Base-by-base conservation (phyloP, 1,140 invertebrate species). In the Scaptodrosophila lebanonensis region DNA sequence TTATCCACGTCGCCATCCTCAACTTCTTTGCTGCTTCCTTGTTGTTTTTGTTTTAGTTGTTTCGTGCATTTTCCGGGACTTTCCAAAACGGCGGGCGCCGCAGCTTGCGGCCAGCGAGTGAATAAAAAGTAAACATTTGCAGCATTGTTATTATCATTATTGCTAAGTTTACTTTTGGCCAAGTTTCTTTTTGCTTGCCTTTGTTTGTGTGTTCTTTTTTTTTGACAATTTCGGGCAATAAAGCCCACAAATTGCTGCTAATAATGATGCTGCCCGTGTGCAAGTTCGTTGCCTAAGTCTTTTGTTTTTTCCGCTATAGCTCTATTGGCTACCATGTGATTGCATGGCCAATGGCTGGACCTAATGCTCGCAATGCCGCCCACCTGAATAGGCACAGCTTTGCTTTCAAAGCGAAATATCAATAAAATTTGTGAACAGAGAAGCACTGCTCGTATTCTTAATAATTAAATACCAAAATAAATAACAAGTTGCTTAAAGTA, bases 171-270 rank as follows among this genome's bases (percentile, higher is more conserved):
- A n/a, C 39, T 40, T 36, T 38, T 38, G 36, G 22, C 22, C 3
- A n/a, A n/a, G n/a, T n/a, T 36, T 54, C 8, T 25, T 25, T 27
- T 18, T 49, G 59, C 45, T 61, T 66, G 3, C 30, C 15, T 8
- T 32, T 15, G 17, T 27, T 57, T 40, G 12, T 58, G n/a, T 30
- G 33, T 42, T 15, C 17, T 44, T 49, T 53, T 45, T 63, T 57
- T 66, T 79, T 60, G 62, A 79, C 73, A 79, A 77, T 77, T 77
- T 73, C 52, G 64, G 73, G 73, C 73, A 77, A 77, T 77, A 77
- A 77, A 79, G 79, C 68, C 63, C 73, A 72, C 75, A 77, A 77
- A 77, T 77, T 77, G 73, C 75, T 79, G 73, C 76, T 77, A 77
- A 77, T 77, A 77, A 77, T 77, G 73, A 79, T 77, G 72, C 71